Percentiles rank a stretch among this genome's conserved stretches.
phyloP scores from a whole-genome alignment of 1,140 invertebrate species.

The Gonatopus flavifemur region DNA sequence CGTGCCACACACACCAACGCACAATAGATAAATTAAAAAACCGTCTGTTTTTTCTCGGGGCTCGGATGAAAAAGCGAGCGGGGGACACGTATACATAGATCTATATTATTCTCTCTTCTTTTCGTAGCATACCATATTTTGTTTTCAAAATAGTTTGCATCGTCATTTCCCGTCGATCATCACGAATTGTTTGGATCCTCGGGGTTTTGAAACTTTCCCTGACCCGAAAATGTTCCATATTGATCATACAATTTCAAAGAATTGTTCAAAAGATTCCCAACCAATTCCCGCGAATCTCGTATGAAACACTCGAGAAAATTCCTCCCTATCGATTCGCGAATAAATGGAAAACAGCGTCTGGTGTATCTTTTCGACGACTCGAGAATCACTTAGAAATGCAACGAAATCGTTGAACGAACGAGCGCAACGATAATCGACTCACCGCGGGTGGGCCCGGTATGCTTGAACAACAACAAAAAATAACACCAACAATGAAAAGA shows the following conservation, averaged over 20 bases:
- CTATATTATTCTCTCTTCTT: no score
- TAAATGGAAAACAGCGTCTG: no score
- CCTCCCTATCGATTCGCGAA: no score
- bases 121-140: constrained; percentile 40
- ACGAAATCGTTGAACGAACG: constrained; percentile 34
- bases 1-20: no score
- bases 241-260: no score
- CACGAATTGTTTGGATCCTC: constrained; percentile 18
- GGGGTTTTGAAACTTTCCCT: no score
- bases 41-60: constrained; percentile 34
- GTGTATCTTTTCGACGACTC: not conserved
- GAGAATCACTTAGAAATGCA: constrained; percentile 31
- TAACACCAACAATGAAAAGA: not conserved
- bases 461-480: constrained; percentile 23
- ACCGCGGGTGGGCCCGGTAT: constrained; percentile 33
- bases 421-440: constrained; percentile 31
- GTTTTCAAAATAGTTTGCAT: constrained; percentile 41
- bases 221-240: no score
- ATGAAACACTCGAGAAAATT: no score
- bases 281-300: no score
- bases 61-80: not conserved
- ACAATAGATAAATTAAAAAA: constrained; percentile 51
- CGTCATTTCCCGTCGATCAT: constrained; percentile 39
- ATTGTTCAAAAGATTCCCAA: no score
- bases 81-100: no score